Base-by-base conservation (phyloP, 2,888 invertebrate genomes). In the Lasioglossum lativentre region DNA sequence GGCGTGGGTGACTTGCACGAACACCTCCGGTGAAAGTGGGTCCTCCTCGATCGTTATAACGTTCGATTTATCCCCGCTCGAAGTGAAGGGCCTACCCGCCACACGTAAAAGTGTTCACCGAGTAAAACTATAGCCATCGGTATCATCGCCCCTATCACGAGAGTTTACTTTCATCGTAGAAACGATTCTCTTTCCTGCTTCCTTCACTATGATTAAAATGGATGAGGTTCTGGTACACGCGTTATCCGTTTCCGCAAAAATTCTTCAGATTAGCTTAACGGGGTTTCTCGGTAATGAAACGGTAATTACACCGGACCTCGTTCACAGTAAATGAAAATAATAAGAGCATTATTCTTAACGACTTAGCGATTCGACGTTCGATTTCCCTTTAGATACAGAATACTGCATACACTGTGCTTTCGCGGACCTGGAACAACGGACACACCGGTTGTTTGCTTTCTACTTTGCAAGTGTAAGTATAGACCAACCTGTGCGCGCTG, bases 1-100 rank as follows among this genome's bases (percentile, higher is more conserved):
- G 42, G 86, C 89, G 88, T 90, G 89, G 88, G 89, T 89, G 90
- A 89, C 80, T 85, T 87, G 90, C 82, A 86, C 66, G 74, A 83
- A 84, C 74, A 73, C 27, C 4, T 70, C 78, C 72, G 84, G 86
- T 90, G 90, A 90, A 90, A 90, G 89, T 87, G 74, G 78, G 78
- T 85, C 82, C 78, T 85, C 85, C 83, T 40, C 75, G 80, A 82
- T 83, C 86, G 88, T 77, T 83, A 56, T 59, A 82, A 87, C 30
- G 83, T 81, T 81, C 85, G 84, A 87, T 84, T 87, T 84, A 88
- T 90, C 74, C 72, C 63, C 63, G 68, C 23, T 74, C 72, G 73
- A 78, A 84, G 81, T 83, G 81, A 85, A 82, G 70, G 87, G 82
- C 59, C 45, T n/a, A 56, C n/a, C 34, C n/a, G n/a, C n/a, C n/a